Evolutionary conservation across 2,888 invertebrate species (phyloP), one percentile per base, ranked within the genome.

Genomic region (Helicoverpa assulta): DNA sequence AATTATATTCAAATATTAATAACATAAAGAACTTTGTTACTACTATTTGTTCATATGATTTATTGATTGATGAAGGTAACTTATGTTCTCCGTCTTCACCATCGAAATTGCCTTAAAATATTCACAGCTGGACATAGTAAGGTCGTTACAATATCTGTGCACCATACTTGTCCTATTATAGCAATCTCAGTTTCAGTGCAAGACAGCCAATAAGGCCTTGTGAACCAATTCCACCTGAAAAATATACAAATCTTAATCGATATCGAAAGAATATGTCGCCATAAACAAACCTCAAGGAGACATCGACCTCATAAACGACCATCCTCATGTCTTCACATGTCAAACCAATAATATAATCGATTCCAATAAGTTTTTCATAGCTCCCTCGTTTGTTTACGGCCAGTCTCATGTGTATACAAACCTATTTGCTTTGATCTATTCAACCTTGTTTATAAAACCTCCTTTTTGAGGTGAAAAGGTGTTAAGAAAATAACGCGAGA

Each of bases 361-460:
- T 76, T 69, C 54, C 69, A 74, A 78, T 78, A 61, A 69, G 74
- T 74, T 57, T 64, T 65, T 78, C 70, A 74, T 78, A 33, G 75
- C 52, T 29, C 50, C 18, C 50, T 19, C 16, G 43, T 52, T 77
- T 78, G 47, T 75, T 51, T 73, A 67, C 57, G 59, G 50, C 53
- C 43, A 47, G 56, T 58, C 16, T 77, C 55, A 59, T 54, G n/a
- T 47, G 60, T 62, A 78, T 67, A 54, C 60, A 73, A 67, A 75
- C 57, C 47, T 51, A 10, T 47, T 53, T 73, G 12, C 61, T 73
- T 78, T 78, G 74, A 73, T 78, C 64, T 73, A 40, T 73, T 58
- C 18, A 59, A 19, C 7, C 76, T 70, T 55, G 53, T 75, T 75
- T 60, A 60, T 33, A 14, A 57, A 60, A 70, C 64, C 64, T 64